phyloP scores from a whole-genome alignment of 2,113 vertebrate species.

The Hylia prasina region DNA sequence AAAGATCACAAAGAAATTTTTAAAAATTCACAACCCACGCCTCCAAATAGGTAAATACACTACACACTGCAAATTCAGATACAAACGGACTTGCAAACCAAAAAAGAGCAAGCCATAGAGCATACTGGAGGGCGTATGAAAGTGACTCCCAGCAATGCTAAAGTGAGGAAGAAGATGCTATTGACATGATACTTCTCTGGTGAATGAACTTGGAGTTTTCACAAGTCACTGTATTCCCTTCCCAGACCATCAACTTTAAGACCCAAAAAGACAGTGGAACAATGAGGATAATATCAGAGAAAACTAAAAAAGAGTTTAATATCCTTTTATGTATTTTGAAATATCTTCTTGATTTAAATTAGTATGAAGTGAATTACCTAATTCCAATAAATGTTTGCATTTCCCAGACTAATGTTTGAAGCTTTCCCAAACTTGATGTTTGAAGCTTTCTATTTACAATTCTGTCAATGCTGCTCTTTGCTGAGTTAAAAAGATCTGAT shows the following conservation, averaged over 20 bases:
- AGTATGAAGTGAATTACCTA: neutral
- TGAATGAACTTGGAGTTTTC: neutral
- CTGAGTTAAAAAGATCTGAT: neutral
- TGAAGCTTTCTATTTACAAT: neutral
- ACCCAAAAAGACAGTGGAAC: neutral
- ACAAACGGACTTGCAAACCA: neutral
- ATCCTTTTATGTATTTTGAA: neutral
- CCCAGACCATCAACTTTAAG: neutral
- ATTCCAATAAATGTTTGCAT: neutral
- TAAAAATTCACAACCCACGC: accelerated
- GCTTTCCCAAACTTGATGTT: neutral
- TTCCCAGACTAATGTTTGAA: neutral
- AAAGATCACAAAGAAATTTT: neutral
- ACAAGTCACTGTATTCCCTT: neutral
- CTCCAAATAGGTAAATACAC: neutral
- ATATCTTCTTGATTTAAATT: neutral
- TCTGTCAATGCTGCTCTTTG: neutral
- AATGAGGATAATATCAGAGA: neutral
- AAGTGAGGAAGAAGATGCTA: neutral
- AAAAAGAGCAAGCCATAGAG: neutral
- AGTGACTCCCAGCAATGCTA: neutral
- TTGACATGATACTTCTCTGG: neutral
- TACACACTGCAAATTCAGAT: neutral
- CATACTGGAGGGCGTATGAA: accelerated
- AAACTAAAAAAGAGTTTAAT: neutral